Conservation (phyloP, 35 echinoderm and acorn worm genomes). For the Acanthaster planci region DNA sequence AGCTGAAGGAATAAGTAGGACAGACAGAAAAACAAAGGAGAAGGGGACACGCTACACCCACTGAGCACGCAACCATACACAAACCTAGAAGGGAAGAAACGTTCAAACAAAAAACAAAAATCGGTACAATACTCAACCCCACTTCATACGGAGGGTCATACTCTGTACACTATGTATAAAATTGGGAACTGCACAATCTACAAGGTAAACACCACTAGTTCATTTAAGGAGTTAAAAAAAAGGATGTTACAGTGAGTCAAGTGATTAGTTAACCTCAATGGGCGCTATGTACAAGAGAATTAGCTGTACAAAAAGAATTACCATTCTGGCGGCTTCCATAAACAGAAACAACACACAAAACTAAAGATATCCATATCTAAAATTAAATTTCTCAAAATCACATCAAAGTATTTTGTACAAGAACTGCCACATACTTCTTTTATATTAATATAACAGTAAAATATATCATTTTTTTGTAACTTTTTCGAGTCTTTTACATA, state of each 20-base stretch:
- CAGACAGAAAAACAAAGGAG: not conserved
- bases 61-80: not conserved
- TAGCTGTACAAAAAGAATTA: not conserved
- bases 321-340: not conserved
- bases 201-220: no score
- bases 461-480: not conserved
- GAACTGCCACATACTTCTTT: conserved; percentile 6
- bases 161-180: no score
- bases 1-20: not conserved
- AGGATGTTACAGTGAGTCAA: no score
- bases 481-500: conserved; percentile 3
- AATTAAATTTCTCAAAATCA: conserved; percentile 7
- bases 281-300: conserved; percentile 1
- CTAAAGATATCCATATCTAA: conserved; percentile 7
- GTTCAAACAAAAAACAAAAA: no score
- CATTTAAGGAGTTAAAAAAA: no score
- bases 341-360: conserved; percentile 19
- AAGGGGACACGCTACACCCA: conserved; percentile 1
- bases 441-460: conserved; percentile 28
- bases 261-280: not conserved
- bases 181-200: no score
- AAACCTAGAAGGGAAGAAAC: not conserved
- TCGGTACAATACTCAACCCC: no score
- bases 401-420: conserved; percentile 26
- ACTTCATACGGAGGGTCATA: no score